A percentile compares a stretch with the other conserved stretches of the same genome.
Evolutionary conservation across 2,888 invertebrate genomes (phyloP).

Genomic region (Gerris lacustris): DNA sequence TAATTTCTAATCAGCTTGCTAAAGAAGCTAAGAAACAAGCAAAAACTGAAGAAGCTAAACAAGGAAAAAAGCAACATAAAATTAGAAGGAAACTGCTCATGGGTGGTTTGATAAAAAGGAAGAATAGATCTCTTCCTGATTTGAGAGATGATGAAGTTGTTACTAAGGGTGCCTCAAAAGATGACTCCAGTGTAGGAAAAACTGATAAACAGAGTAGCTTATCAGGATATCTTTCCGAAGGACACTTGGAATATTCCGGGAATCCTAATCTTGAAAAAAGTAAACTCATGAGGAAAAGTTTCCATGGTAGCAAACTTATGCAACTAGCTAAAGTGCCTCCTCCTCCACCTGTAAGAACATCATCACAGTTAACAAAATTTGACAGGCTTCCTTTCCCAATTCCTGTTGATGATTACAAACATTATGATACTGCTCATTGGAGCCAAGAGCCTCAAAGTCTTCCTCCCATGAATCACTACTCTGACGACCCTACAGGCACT

Average conservation of each 20-base stretch:
- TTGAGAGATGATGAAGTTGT: conserved; percentile 58
- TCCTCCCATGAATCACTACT: conserved; percentile 46
- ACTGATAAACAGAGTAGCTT: conserved; percentile 47
- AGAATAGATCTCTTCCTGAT: conserved; percentile 86
- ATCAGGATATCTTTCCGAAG: conserved; percentile 76
- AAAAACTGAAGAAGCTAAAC: conserved; percentile 50
- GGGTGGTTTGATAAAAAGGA: conserved; percentile 77
- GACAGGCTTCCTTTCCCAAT: conserved; percentile 37
- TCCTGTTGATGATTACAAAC: conserved; percentile 25
- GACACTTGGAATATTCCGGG: conserved; percentile 68
- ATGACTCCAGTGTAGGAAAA: conserved; percentile 39
- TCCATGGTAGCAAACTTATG: conserved; percentile 70
- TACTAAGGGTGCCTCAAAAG: conserved; percentile 32
- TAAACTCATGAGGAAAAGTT: conserved; percentile 77
- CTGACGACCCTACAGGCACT: conserved; percentile 37
- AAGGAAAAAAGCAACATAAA: conserved; percentile 80
- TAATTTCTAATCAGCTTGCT: conserved; percentile 28
- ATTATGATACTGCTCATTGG: conserved; percentile 29
- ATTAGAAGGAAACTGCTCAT: conserved; percentile 73
- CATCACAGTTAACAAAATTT: conserved; percentile 63
- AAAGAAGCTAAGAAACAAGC: conserved; percentile 53
- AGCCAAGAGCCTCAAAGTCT: conserved; percentile 47
- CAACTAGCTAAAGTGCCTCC: conserved; percentile 75
- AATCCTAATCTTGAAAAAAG: conserved; percentile 73
- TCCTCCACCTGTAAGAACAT: conserved; percentile 71